These are phyloP conservation scores for Cyprinodon variegatus DNA, from an alignment of 2,113 vertebrate species.

Conservation along the genomic window DNA sequence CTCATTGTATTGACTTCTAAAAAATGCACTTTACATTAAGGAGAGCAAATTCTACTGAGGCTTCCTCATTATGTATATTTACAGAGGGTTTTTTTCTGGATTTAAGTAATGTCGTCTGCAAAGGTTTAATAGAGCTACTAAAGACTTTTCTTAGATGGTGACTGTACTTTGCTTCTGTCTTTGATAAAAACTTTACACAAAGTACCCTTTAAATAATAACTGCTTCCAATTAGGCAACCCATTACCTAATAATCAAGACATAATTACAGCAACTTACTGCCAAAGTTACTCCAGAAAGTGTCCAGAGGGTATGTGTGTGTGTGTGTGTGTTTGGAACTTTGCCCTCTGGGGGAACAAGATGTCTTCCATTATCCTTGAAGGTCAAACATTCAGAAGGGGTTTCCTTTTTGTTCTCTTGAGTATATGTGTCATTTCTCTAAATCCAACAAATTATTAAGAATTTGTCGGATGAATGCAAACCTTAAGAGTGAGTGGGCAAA, in stretches of 20 bases:
- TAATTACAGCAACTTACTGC: conserved; percentile 58
- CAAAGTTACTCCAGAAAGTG: conserved; percentile 27
- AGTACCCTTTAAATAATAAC: conserved; percentile 61
- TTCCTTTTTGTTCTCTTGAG: not conserved
- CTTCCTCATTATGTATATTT: not conserved
- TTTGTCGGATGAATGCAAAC: not conserved
- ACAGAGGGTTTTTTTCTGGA: not conserved
- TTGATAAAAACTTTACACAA: conserved; percentile 31
- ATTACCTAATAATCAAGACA: conserved; percentile 60
- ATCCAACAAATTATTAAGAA: not conserved
- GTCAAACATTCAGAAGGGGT: conserved; percentile 14
- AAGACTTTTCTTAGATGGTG: conserved; percentile 24
- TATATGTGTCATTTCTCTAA: not conserved
- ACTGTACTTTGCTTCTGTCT: conserved; percentile 16
- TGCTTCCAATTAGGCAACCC: conserved; percentile 48
- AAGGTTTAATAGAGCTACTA: not conserved
- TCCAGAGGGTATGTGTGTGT: not conserved
- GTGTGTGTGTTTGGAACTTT: not conserved
- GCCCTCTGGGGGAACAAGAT: not conserved
- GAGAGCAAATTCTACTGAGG: not conserved
- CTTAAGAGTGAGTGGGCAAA: not conserved
- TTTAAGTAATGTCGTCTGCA: not conserved
- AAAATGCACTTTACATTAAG: not conserved
- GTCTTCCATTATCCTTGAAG: not conserved
- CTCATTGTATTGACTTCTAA: not conserved